Percentiles rank a stretch among this genome's conserved stretches.
Conservation (phyloP, 2,888 invertebrate species). For the Lordiphosa fenestrarum region DNA sequence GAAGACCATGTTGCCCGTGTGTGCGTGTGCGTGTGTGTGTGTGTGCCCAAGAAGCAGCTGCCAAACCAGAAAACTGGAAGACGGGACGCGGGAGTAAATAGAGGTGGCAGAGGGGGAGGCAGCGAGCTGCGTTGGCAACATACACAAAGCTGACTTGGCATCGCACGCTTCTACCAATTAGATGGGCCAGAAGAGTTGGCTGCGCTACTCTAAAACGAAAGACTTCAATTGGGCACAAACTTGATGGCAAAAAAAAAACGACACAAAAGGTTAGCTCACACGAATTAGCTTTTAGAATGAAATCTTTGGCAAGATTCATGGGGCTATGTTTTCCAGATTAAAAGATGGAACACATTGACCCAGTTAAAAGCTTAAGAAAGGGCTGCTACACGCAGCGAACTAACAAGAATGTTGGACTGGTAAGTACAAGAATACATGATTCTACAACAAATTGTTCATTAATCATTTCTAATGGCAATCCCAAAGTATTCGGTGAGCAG, state of each 20-base stretch:
- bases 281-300: neutral
- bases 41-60: slow-evolving; percentile 61
- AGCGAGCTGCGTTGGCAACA: slow-evolving; percentile 7
- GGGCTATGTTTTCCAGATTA: no score
- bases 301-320: no score
- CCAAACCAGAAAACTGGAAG: slow-evolving; percentile 62
- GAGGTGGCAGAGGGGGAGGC: neutral
- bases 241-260: neutral
- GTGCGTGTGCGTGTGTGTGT: slow-evolving; percentile 12
- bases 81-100: slow-evolving; percentile 12
- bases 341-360: no score
- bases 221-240: slow-evolving; percentile 13
- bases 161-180: no score
- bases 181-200: neutral
- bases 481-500: no score
- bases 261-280: neutral
- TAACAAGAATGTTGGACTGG: no score
- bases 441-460: no score
- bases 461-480: no score
- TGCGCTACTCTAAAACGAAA: slow-evolving; percentile 2
- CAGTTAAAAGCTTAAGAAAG: no score
- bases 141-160: neutral
- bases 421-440: no score
- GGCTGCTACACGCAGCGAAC: no score
- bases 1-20: slow-evolving; percentile 12